Conservation (phyloP, 2,797 vertebrate genomes). For the Crocidura indochinensis region DNA sequence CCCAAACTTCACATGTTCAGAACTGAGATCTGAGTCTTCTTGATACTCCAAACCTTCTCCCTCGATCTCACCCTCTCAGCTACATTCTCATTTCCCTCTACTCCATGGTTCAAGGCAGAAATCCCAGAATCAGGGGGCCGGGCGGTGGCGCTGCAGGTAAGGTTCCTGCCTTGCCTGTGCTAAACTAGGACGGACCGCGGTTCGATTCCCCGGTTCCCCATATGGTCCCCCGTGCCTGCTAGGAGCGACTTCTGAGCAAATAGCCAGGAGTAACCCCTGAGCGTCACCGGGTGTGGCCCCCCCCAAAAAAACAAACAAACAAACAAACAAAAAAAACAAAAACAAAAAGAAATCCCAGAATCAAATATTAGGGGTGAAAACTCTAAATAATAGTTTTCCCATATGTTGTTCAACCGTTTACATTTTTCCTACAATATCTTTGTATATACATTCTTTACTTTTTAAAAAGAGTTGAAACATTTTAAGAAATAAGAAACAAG, state of each 20-base stretch:
- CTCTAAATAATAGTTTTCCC: constrained; percentile 1
- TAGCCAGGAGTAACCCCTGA: no score
- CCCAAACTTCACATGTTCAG: constrained; percentile 8
- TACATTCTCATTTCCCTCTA: background rate
- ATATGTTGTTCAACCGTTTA: background rate
- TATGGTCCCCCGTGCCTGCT: no score
- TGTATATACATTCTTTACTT: background rate
- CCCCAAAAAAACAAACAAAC: no score
- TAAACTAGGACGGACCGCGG: no score
- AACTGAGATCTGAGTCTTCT: background rate
- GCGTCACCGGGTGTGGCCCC: no score
- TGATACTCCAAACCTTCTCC: background rate
- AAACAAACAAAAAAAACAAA: no score
- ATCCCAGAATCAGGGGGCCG: background rate
- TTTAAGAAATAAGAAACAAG: no score
- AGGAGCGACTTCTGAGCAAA: no score
- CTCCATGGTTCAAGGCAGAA: constrained; percentile 28
- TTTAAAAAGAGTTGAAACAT: constrained; percentile 38
- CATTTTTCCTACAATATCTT: background rate
- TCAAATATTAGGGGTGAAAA: background rate
- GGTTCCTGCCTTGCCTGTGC: no score
- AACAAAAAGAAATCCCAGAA: constrained; percentile 39
- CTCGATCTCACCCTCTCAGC: background rate
- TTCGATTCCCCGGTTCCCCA: no score
- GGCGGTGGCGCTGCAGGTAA: no score